Percentiles rank a stretch among this genome's conserved stretches.
phyloP scores from a whole-genome alignment of 1,140 invertebrate species.

The Formica selysi region DNA sequence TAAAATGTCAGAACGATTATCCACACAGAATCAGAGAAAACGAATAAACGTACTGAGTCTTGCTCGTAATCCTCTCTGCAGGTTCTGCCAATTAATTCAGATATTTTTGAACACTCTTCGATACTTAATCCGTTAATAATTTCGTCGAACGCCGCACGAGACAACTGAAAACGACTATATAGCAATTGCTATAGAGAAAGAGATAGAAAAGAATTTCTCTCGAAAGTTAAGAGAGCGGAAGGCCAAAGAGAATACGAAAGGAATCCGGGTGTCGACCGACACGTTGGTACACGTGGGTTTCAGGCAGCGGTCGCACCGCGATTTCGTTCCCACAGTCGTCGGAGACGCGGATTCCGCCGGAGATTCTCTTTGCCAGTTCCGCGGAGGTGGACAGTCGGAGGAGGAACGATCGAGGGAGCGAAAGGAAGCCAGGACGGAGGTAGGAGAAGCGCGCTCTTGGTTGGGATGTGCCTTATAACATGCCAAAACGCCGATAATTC shows the following conservation, averaged over 20 bases:
- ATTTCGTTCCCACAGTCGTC: conserved; percentile 84
- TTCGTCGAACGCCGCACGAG: neutral
- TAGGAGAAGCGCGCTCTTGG: conserved; percentile 67
- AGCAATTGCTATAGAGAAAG: neutral
- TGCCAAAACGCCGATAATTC: conserved; percentile 87
- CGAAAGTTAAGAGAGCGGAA: conserved; percentile 9
- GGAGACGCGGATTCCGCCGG: conserved; percentile 81
- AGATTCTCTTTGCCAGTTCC: conserved; percentile 75
- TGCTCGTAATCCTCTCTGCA: neutral
- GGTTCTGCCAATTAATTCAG: neutral
- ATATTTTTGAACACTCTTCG: neutral
- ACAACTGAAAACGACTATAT: neutral
- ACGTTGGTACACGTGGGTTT: conserved; percentile 78
- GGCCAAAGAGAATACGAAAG: conserved; percentile 66
- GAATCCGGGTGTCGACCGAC: conserved; percentile 77
- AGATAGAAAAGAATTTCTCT: conserved; percentile 49
- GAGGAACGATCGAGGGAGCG: conserved; percentile 38
- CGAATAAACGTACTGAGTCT: neutral
- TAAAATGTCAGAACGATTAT: neutral
- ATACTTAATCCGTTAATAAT: neutral
- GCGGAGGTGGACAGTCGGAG: conserved; percentile 10
- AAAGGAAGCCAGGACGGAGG: conserved; percentile 5
- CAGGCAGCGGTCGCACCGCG: conserved; percentile 73
- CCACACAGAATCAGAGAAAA: neutral
- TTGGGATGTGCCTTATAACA: conserved; percentile 81